Evolutionary conservation across 2,113 vertebrate species (phyloP), one percentile per base, ranked within the genome.

Genomic region (Electrona antarctica): DNA sequence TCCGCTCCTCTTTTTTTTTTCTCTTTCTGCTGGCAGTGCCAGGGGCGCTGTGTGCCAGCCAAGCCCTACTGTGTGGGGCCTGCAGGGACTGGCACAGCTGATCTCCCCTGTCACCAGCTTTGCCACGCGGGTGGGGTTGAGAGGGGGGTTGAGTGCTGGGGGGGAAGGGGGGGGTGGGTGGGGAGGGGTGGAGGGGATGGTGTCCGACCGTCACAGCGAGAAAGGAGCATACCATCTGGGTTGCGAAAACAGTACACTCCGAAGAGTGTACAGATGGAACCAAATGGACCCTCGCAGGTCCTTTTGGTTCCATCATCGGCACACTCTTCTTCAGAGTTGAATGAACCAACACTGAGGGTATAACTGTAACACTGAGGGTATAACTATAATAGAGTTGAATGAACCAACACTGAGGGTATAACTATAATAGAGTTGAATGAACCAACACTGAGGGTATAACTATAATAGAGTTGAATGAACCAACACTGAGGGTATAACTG

Each of bases 41-140:
- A 86, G 84, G 71, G 79, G 89, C 89, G 85, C 88, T 89, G 87
- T 88, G 89, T 79, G 68, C 84, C 83, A 87, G 78, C 75, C 78
- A 77, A 81, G 29, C 29, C 74, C 63, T 10, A 51, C 73, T 79
- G 85, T 84, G 84, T 77, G 89, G 78, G 86, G 82, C 90, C 89
- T 90, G 89, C 87, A 78, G 91, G 89, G 90, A 90, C 91, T 91
- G 90, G 91, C 91, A 91, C 90, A 92, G 91, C 87, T 90, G 87
- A 92, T 90, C 87, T 87, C 83, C 73, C 66, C 81, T 76, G 81
- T 79, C 79, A 84, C 85, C 77, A 69, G 81, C 76, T 73, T 65
- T 73, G 74, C 81, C 69, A 92, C 83, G 90, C 84, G 81, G 85
- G 79, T 74, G 82, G 79, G 78, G 85, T 85, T 85, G 61, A 67